Evolutionary conservation across 2,113 vertebrate species (phyloP), one percentile per base, ranked within the genome.

Genomic region (Ellobius talpinus): DNA sequence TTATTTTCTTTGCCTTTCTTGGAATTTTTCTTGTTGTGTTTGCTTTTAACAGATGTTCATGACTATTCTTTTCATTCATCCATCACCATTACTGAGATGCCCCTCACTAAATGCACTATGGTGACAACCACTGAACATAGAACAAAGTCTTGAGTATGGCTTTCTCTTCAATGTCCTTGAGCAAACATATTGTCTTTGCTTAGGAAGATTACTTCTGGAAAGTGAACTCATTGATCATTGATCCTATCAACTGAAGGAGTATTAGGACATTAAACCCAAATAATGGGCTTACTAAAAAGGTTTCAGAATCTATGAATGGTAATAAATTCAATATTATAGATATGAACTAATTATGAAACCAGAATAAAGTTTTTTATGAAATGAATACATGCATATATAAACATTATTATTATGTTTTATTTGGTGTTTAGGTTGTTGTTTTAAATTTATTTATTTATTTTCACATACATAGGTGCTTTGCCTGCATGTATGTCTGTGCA

Each of bases 131-230:
- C 7, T 70, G 21, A 90, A 72, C 47, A 5, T 0, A n/a, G 55
- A 12, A 11, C 12, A 13, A 17, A 11, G 21, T 76, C 26, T 26
- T 61, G 86, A 89, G 66, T 24, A 14, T 42, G 31, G 65, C n/a
- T 86, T 19, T 72, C 39, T 73, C n/a, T 74, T 70, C 36, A 45
- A 58, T 79, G 42, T 68, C n/a, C 8, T 94, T 4, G 42, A 96
- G 26, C 36, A 91, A 89, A 95, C 39, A 29, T 17, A 42, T 13
- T 8, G 61, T 61, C 36, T 90, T 95, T 39, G 1, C 26, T 90
- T 78, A 66, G 84, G 24, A 76, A 96, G 96, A 91, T 52, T 61
- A 86, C 70, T 42, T 33, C 45, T 86, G 78, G 13, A 55, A 93
- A 81, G 14, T 39, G 12, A 21, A 5, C 4, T 86, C 26, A 79